phyloP scores from a whole-genome alignment of 2,113 vertebrate genomes.

The Eira barbara region DNA sequence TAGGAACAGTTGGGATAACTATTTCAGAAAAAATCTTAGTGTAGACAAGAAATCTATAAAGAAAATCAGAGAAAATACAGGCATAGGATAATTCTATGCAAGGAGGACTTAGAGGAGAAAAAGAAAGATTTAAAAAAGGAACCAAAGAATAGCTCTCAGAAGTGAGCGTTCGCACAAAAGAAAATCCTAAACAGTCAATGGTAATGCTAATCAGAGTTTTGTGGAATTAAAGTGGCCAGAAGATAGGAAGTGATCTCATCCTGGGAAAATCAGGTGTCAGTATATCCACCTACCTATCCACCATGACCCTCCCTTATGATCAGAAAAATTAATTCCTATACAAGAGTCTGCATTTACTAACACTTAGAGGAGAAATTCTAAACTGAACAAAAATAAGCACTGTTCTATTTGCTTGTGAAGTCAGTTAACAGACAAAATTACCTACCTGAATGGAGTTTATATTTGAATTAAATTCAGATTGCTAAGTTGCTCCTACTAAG shows the following conservation, averaged over 20 bases:
- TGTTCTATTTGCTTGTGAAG: neutral
- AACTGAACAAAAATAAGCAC: neutral
- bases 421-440: neutral
- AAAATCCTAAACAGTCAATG: neutral
- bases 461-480: neutral
- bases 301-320: accelerated
- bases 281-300: neutral
- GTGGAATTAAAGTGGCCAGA: neutral
- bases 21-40: neutral
- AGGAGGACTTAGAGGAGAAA: neutral
- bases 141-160: neutral
- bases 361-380: neutral
- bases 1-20: neutral
- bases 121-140: neutral
- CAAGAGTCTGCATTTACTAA: neutral
- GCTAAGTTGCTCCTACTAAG: neutral
- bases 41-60: neutral
- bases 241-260: neutral
- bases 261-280: neutral
- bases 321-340: neutral
- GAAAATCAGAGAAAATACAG: neutral
- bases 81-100: neutral
- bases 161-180: neutral
- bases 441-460: neutral
- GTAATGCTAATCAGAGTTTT: neutral